Evolutionary conservation across 2,888 invertebrate genomes (phyloP).

Genomic region (Lithophane semibrunnea): DNA sequence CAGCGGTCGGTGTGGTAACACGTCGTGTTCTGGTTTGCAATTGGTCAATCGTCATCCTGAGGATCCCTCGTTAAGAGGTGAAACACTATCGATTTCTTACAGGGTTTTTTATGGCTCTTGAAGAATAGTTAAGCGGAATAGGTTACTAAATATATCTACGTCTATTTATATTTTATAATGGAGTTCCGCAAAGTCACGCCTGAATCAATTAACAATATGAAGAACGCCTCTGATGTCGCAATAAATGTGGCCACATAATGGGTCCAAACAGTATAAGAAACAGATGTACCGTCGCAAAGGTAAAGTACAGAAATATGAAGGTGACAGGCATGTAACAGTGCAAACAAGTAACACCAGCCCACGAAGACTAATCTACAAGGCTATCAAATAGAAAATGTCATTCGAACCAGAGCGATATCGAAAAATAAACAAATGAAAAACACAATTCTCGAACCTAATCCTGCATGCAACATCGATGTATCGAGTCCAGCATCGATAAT

Average conservation of each 20-base stretch:
- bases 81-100: too few species aligned
- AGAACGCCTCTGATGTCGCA: neutral
- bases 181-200: too few species aligned
- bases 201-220: neutral
- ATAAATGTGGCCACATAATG: neutral
- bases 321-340: neutral
- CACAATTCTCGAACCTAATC: conserved; percentile 45
- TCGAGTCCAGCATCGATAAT: conserved; percentile 64
- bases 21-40: too few species aligned
- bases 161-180: too few species aligned
- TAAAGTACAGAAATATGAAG: neutral
- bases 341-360: neutral
- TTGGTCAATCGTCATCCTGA: too few species aligned
- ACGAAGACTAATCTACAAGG: neutral
- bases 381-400: neutral
- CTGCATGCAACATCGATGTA: conserved; percentile 56
- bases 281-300: neutral
- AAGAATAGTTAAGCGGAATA: too few species aligned
- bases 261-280: neutral
- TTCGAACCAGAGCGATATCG: neutral
- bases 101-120: too few species aligned
- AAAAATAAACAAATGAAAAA: conserved; percentile 27
- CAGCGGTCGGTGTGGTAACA: too few species aligned
- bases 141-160: too few species aligned
- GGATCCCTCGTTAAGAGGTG: too few species aligned